phyloP scores from a whole-genome alignment of 2,797 vertebrate genomes.

The Pseudochromis fuscus region DNA sequence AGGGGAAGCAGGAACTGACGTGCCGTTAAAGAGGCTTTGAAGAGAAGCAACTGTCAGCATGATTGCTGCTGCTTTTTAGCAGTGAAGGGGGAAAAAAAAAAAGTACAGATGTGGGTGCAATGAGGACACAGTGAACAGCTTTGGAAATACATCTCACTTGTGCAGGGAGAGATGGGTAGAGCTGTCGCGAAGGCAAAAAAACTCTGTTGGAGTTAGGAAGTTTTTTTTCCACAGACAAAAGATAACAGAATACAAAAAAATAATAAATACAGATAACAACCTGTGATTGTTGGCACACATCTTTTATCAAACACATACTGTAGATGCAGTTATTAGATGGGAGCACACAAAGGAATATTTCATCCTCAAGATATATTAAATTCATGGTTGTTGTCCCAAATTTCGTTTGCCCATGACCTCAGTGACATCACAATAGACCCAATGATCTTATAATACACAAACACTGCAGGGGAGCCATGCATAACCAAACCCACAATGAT shows the following conservation, averaged over 20 bases:
- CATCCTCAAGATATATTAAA: background rate
- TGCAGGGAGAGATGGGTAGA: conserved; percentile 14
- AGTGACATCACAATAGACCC: conserved; percentile 33
- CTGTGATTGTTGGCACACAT: background rate
- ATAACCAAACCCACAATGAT: conserved; percentile 60
- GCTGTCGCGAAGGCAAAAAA: conserved; percentile 29
- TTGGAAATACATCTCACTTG: conserved; percentile 52
- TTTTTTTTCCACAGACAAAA: conserved; percentile 41
- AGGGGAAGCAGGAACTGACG: conserved; percentile 73
- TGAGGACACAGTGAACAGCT: conserved; percentile 54
- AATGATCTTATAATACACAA: conserved; percentile 25
- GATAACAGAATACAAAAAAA: conserved; percentile 20
- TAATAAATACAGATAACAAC: background rate
- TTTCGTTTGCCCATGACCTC: conserved; percentile 20
- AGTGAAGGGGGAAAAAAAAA: conserved; percentile 51
- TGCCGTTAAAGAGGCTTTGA: conserved; percentile 79
- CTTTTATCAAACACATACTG: background rate
- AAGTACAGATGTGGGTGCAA: conserved; percentile 66
- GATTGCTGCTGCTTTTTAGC: conserved; percentile 68
- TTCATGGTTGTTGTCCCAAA: background rate
- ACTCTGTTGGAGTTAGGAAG: conserved; percentile 11
- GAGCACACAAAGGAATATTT: background rate
- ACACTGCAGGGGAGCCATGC: conserved; percentile 6
- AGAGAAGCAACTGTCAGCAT: conserved; percentile 75
- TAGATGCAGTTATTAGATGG: background rate